Evolutionary conservation across 2,888 invertebrate species (phyloP).

Genomic region (Caenorhabditis becei): DNA sequence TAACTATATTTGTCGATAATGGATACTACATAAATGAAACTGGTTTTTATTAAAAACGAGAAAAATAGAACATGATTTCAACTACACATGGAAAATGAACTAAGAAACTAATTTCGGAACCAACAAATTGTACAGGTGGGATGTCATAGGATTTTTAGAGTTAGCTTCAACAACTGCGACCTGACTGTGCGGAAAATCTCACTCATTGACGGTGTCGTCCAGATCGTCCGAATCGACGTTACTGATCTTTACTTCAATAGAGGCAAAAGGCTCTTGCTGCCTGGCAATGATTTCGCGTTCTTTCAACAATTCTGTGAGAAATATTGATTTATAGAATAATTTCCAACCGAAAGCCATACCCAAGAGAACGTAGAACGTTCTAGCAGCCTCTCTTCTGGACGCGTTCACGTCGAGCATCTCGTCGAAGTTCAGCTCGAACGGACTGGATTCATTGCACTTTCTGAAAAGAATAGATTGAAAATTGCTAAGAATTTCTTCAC

Average conservation of each 20-base stretch:
- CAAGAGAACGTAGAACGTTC: slow-evolving; percentile 23
- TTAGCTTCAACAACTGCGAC: not conserved
- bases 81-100: slow-evolving; percentile 4
- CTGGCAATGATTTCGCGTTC: slow-evolving; percentile 6
- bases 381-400: slow-evolving; percentile 28
- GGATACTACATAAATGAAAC: slow-evolving; percentile 10
- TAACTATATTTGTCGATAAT: no score
- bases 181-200: not conserved
- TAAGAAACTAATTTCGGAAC: not conserved
- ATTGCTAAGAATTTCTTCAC: not conserved
- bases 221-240: not conserved
- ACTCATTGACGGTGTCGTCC: not conserved
- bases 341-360: not conserved
- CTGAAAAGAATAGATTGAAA: slow-evolving; percentile 5
- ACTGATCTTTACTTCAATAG: not conserved
- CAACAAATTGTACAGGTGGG: slow-evolving; percentile 17
- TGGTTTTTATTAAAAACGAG: slow-evolving; percentile 9
- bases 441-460: not conserved
- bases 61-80: slow-evolving; percentile 17
- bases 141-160: no score
- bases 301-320: slow-evolving; percentile 26
- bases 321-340: not conserved
- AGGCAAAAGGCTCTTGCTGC: not conserved
- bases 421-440: slow-evolving; percentile 11
- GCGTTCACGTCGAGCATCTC: not conserved